Evolutionary conservation across 1,140 invertebrate species (phyloP).

Genomic region (Eurosta solidaginis): DNA sequence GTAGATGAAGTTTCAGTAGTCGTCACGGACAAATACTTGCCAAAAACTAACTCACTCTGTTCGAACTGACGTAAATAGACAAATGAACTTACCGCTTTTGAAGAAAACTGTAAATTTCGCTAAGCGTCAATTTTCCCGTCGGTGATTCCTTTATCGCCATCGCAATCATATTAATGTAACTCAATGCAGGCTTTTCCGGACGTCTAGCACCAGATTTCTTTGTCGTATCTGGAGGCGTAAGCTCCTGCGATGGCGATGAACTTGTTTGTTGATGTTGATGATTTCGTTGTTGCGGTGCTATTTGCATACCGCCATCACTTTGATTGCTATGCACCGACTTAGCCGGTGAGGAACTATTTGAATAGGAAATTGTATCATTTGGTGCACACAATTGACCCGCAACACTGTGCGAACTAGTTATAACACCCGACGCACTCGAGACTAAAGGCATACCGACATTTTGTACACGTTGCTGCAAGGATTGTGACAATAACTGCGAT

Average conservation of each 20-base stretch:
- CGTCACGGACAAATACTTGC: too few species aligned
- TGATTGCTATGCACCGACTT: constrained; percentile 33
- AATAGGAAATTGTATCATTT: constrained; percentile 22
- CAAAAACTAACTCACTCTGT: too few species aligned
- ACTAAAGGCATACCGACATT: constrained; percentile 9
- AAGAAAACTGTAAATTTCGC: constrained; percentile 88
- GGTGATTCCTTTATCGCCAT: constrained; percentile 96
- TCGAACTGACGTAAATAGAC: background rate
- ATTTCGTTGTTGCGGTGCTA: background rate
- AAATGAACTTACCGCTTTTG: constrained; percentile 71
- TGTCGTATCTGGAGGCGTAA: constrained; percentile 47
- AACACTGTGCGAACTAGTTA: constrained; percentile 33
- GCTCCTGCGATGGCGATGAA: constrained; percentile 29
- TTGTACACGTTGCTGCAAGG: constrained; percentile 33
- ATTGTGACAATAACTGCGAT: constrained; percentile 21
- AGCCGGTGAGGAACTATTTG: constrained; percentile 33
- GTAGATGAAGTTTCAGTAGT: too few species aligned
- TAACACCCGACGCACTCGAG: constrained; percentile 26
- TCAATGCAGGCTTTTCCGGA: constrained; percentile 94
- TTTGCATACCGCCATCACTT: constrained; percentile 6
- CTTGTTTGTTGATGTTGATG: constrained; percentile 34
- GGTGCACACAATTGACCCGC: constrained; percentile 8
- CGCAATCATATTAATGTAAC: constrained; percentile 96
- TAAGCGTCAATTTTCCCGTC: constrained; percentile 81
- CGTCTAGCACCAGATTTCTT: constrained; percentile 68